Base-by-base conservation (phyloP, 2,113 vertebrate species). In the Arenaria interpres region DNA sequence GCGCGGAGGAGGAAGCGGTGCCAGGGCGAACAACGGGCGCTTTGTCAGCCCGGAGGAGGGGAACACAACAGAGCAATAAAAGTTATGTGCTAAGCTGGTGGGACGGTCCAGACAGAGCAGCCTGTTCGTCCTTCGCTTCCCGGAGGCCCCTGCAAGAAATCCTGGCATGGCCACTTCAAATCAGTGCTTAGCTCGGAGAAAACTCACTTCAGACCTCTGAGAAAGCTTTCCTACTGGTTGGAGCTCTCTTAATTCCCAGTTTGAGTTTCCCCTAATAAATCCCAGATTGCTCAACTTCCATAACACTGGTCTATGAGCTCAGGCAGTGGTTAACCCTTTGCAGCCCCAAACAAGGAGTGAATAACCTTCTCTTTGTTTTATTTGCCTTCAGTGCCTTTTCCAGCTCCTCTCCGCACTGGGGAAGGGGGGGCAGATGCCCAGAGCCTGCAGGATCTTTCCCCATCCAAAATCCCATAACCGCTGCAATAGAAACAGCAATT, bases 241-340 rank as follows among this genome's bases (percentile, higher is more conserved):
- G 64, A 72, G 62, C 23, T 25, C 48, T 51, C 43, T 74, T 75
- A 56, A 67, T 66, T 80, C 89, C 84, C 69, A 48, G 56, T 73
- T 60, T 63, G 51, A 75, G 39, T 60, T 85, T 71, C 54, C 48
- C 41, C 39, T 96, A 91, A 94, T 92, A 56, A 80, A 89, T 89
- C 78, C 80, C 86, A 95, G 80, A 90, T 92, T 76, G 43, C 73
- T 85, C 82, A 86, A 30, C 48, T 73, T 95, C 74, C 51, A 20
- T 15, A 56, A 25, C 73, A 27, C 48, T 20, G 39, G 10, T 35
- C 72, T 39, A 2, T 12, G 56, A 71, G 68, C 88, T 64, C 48
- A 35, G 83, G n/a, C 83, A 84, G 50, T 10, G 8, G 12, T 95
- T 96, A 92, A 95, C 90, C 41, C 78, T 57, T 60, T 25, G 23